These are phyloP conservation scores for Xerus inauris DNA, from an alignment of 2,113 vertebrate species.

Conservation along the genomic window DNA sequence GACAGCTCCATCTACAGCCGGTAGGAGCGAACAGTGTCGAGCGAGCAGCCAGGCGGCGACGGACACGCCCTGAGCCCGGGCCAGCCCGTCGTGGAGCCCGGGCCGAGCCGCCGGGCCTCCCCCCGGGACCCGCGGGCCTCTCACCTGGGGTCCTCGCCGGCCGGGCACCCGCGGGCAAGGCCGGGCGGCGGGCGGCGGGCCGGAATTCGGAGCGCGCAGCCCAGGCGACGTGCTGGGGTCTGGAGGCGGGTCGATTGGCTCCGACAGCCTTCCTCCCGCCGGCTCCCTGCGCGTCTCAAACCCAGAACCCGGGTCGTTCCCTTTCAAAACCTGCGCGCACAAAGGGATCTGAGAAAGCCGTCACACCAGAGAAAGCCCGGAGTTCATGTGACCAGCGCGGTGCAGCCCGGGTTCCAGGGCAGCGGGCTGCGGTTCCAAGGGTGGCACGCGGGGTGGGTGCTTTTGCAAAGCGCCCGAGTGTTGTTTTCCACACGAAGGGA, in stretches of 20 bases:
- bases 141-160: conserved; percentile 73
- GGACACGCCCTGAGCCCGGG: conserved; percentile 75
- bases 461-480: conserved; percentile 67
- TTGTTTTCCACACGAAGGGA: conserved; percentile 54
- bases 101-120: neutral
- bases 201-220: conserved; percentile 23
- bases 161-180: conserved; percentile 49
- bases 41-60: conserved; percentile 67
- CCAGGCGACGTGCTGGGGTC: conserved; percentile 50
- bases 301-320: conserved; percentile 66
- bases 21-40: conserved; percentile 79
- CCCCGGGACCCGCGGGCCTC: conserved; percentile 35
- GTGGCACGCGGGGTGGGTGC: conserved; percentile 62
- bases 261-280: conserved; percentile 82
- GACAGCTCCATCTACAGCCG: conserved; percentile 82
- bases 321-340: conserved; percentile 78
- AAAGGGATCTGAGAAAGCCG: conserved; percentile 74
- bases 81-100: conserved; percentile 71
- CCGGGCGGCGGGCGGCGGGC: conserved; percentile 35
- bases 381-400: conserved; percentile 80
- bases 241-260: conserved; percentile 78
- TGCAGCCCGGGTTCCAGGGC: conserved; percentile 70
- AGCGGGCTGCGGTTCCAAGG: conserved; percentile 60
- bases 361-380: conserved; percentile 69
- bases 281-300: conserved; percentile 66